These are phyloP conservation scores for Arbacia lixula DNA, from an alignment of 53 echinoderm and acorn worm species.

Conservation along the genomic window DNA sequence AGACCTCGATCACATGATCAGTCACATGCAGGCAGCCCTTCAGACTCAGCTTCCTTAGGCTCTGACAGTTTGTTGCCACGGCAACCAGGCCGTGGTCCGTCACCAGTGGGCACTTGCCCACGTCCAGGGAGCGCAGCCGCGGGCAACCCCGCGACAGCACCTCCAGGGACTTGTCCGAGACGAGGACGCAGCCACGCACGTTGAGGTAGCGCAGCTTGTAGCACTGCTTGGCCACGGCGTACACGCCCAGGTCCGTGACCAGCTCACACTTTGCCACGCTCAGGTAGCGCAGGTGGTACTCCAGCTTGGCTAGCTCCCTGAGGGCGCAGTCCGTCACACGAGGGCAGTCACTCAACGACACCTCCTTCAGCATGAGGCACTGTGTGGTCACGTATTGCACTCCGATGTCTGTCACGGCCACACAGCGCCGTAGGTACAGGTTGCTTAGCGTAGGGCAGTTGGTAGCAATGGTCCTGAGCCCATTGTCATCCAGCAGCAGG, in stretches of 20 bases:
- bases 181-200: slow-evolving; percentile 76
- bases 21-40: slow-evolving; percentile 80
- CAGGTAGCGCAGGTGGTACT: slow-evolving; percentile 82
- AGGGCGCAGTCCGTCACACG: slow-evolving; percentile 84
- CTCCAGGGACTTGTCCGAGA: slow-evolving; percentile 90
- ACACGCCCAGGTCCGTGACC: slow-evolving; percentile 86
- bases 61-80: slow-evolving; percentile 76
- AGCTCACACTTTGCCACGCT: slow-evolving; percentile 96
- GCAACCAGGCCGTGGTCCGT: slow-evolving; percentile 81
- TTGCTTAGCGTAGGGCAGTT: slow-evolving; percentile 93
- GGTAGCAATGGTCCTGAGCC: slow-evolving; percentile 84
- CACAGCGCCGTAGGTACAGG: slow-evolving; percentile 87
- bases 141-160: slow-evolving; percentile 86
- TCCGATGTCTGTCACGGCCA: slow-evolving; percentile 81
- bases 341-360: slow-evolving; percentile 90
- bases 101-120: slow-evolving; percentile 85
- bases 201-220: slow-evolving; percentile 87
- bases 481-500: slow-evolving; percentile 79
- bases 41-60: slow-evolving; percentile 89
- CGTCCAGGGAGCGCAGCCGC: slow-evolving; percentile 84
- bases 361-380: slow-evolving; percentile 89
- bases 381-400: slow-evolving; percentile 79
- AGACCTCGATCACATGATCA: slow-evolving; percentile 68
- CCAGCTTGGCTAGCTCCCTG: slow-evolving; percentile 81
- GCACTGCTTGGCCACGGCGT: slow-evolving; percentile 79